A percentile compares a stretch with the other conserved stretches of the same genome.
Conservation (phyloP, 1,140 invertebrate species). For the Zaprionus africanus region DNA sequence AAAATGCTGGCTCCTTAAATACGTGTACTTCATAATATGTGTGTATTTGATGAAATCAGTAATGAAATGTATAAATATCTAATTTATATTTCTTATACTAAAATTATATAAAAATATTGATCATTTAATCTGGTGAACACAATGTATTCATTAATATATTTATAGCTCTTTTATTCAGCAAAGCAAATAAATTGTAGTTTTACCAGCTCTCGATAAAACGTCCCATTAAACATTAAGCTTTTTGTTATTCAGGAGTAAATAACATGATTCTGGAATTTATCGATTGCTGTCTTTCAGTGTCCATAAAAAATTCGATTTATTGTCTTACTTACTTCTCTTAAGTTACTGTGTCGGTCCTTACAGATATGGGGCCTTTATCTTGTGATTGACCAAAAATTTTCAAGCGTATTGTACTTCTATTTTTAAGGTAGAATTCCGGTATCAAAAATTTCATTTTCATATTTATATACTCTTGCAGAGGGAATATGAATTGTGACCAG, state of each 20-base stretch:
- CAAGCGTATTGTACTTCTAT: neutral
- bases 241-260: neutral
- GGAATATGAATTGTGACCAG: no score
- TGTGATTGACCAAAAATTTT: neutral
- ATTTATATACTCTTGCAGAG: neutral
- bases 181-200: slow-evolving; percentile 9
- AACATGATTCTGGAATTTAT: neutral
- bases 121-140: slow-evolving; percentile 57
- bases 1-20: slow-evolving; percentile 97
- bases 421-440: neutral
- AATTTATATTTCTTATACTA: slow-evolving; percentile 83
- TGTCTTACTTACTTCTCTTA: neutral
- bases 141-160: slow-evolving; percentile 16
- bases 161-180: slow-evolving; percentile 6
- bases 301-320: neutral
- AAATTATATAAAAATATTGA: slow-evolving; percentile 79
- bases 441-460: neutral
- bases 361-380: neutral
- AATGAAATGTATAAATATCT: slow-evolving; percentile 84
- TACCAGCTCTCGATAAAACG: slow-evolving; percentile 4
- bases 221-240: neutral
- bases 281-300: neutral
- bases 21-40: slow-evolving; percentile 78
- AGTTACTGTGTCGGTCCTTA: neutral
- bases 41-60: slow-evolving; percentile 84